Evolutionary conservation across 2,797 vertebrate species (phyloP).

Genomic region (Platyrinchus mystaceus): DNA sequence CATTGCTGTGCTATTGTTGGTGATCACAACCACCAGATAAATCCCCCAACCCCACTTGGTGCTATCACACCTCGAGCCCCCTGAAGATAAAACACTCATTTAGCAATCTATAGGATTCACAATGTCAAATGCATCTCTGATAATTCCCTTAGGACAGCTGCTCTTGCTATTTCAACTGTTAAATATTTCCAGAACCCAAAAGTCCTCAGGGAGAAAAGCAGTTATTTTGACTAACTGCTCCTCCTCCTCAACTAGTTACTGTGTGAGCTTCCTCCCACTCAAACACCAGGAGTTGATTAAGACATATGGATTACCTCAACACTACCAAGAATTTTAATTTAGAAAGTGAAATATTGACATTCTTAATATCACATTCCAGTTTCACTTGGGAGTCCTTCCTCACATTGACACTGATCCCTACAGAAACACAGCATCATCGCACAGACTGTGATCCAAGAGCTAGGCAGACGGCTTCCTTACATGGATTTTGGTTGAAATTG

Average conservation of each 20-base stretch:
- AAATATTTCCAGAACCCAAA: constrained; percentile 47
- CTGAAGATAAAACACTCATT: not conserved
- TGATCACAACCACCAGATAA: not conserved
- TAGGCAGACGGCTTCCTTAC: not conserved
- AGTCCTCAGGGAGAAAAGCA: constrained; percentile 46
- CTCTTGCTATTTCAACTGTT: constrained; percentile 51
- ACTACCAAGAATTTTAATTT: constrained; percentile 37
- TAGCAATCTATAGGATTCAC: not conserved
- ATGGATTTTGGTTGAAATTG: not conserved
- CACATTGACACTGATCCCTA: not conserved
- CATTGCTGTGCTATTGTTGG: accelerated
- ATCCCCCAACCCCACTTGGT: not conserved
- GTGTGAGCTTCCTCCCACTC: constrained; percentile 64
- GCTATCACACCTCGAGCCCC: not conserved
- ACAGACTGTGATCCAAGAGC: not conserved
- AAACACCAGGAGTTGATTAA: constrained; percentile 62
- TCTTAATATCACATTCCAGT: constrained; percentile 40
- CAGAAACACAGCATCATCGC: not conserved
- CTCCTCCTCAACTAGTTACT: constrained; percentile 59
- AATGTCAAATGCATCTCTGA: not conserved
- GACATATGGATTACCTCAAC: constrained; percentile 70
- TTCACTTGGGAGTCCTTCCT: not conserved
- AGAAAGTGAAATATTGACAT: constrained; percentile 62
- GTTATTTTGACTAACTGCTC: constrained; percentile 68
- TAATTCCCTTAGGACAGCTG: constrained; percentile 30